These are phyloP conservation scores for Phymorhynchus buccinoides DNA, from an alignment of 1,140 invertebrate genomes.

Conservation along the genomic window DNA sequence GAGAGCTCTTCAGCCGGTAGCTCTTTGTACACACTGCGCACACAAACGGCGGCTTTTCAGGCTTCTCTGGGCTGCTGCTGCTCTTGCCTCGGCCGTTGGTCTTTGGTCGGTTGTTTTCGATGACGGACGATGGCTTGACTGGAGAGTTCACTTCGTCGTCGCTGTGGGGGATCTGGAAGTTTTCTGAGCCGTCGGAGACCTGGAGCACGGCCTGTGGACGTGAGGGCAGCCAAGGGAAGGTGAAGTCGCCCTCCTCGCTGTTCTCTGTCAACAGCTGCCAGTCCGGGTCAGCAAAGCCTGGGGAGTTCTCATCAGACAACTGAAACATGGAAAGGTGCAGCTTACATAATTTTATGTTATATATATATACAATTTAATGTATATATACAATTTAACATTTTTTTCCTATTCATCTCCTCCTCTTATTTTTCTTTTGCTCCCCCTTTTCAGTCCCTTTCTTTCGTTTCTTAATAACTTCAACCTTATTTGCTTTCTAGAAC, in stretches of 20 bases:
- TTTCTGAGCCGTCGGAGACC: constrained; percentile 20
- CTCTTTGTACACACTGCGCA: constrained; percentile 26
- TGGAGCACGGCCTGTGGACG: constrained; percentile 33
- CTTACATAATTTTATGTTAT: too few relatives aligned
- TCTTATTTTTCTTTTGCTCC: too few relatives aligned
- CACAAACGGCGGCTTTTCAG: not conserved
- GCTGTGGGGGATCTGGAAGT: not conserved
- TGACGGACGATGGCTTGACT: not conserved
- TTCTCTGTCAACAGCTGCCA: constrained; percentile 30
- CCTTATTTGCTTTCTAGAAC: too few relatives aligned
- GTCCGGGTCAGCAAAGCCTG: constrained; percentile 6
- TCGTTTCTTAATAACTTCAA: too few relatives aligned
- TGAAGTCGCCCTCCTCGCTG: constrained; percentile 24
- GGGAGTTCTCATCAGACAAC: not conserved
- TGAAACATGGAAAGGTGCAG: not conserved
- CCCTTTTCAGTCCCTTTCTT: too few relatives aligned
- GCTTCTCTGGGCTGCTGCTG: not conserved
- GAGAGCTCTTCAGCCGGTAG: constrained; percentile 20
- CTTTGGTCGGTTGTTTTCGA: not conserved
- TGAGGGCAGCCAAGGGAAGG: constrained; percentile 32
- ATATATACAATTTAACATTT: too few relatives aligned
- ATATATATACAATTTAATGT: too few relatives aligned
- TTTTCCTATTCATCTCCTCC: too few relatives aligned
- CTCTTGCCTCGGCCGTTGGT: not conserved
- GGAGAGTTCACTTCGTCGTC: constrained; percentile 28